Evolutionary conservation across 2,797 vertebrate species (phyloP).

Genomic region (Ptychobarbus kaznakovi): DNA sequence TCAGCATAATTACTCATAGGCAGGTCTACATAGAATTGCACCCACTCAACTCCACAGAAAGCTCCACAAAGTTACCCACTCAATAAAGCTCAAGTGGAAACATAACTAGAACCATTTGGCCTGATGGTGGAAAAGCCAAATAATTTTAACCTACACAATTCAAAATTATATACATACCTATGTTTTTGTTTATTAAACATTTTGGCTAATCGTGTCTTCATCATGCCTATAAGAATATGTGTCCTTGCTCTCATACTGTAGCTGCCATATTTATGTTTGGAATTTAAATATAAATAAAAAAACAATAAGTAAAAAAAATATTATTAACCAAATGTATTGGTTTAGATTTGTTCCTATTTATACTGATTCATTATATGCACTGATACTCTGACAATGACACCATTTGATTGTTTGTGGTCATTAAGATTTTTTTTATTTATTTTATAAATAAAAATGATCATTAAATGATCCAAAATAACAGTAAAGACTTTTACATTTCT

Average conservation of each 20-base stretch:
- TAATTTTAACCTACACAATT: too few species aligned
- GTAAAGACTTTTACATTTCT: too few species aligned
- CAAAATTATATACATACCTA: not conserved
- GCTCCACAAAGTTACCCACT: not conserved
- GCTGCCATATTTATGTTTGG: not conserved
- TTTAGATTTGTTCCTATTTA: not conserved
- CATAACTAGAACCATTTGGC: not conserved
- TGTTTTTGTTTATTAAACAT: not conserved
- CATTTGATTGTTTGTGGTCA: not conserved
- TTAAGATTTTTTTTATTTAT: too few species aligned
- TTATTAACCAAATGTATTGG: not conserved
- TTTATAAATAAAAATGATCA: too few species aligned
- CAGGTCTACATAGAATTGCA: not conserved
- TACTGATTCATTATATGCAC: not conserved
- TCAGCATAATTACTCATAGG: not conserved
- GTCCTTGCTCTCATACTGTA: not conserved
- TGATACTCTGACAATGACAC: not conserved
- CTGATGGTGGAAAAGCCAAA: too few species aligned
- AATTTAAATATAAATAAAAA: not conserved
- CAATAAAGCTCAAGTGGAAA: not conserved
- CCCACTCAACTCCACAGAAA: not conserved
- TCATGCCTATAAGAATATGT: not conserved
- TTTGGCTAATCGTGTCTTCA: not conserved
- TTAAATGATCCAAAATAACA: not conserved
- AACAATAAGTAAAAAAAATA: too few species aligned